Base-by-base conservation (phyloP, 92 coral and sea anemone genomes). In the Ricordea florida region DNA sequence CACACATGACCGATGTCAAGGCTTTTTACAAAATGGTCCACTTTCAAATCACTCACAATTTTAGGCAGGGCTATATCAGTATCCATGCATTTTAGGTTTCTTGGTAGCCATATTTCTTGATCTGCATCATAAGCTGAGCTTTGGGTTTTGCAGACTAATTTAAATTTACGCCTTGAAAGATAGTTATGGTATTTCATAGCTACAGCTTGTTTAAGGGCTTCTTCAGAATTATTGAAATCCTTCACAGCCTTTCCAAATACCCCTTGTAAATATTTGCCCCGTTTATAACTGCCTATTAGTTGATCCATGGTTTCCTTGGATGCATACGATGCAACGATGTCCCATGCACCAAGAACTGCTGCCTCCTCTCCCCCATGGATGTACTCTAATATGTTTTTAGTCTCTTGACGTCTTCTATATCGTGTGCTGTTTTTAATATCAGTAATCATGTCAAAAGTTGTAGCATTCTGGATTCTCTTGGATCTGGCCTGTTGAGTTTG, bases 271-370 rank as follows among this genome's bases (percentile, higher is more conserved):
- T 69, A 83, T 26, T 48, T 74, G 1, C 90, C 86, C 43, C 92
- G 41, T 70, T 72, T 81, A 42, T 86, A 82, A 10, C 77, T 77
- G 4, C 50, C 41, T 3, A 90, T 79, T 0, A 87, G 64, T 17
- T 82, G 66, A 23, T 90, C 85, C 50, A 82, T 46, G 1, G 50
- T 28, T 31, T 72, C 78, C 27, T 52, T 60, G 24, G 81, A 24
- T 3, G 85, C 87, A 82, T 16, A 53, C 9, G 89, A 18, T 6
- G 87, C 78, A 18, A 90, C 15, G 2, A 73, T 66, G 51, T 87
- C 90, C 97, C 92, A 86, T 17, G 96, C 96, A 16, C 96, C 89
- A 82, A 51, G 72, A 1, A 71, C 10, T 29, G 92, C 71, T 18
- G 56, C 84, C 43, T 81, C 83, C 15, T 57, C 51, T 18, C 86